Base-by-base conservation (phyloP, 2,888 invertebrate species). In the Spatulosminthurus flaviceps region DNA sequence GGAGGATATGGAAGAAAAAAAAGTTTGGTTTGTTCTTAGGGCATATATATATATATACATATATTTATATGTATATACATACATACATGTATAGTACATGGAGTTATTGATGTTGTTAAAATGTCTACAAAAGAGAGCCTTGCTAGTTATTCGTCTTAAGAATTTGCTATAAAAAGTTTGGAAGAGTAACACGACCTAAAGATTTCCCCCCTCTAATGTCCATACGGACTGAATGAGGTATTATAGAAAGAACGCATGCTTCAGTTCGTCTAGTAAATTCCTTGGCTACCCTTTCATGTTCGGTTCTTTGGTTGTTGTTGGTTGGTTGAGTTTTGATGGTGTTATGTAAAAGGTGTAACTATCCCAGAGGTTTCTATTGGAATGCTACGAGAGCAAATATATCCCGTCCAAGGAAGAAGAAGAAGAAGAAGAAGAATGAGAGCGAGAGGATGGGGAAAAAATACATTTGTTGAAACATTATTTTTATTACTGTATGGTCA, bases 121-220 rank as follows among this genome's bases (percentile, higher is more conserved):
- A 19, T 19, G n/a, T n/a, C 16, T 13, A 16, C 51, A 51, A n/a
- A n/a, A n/a, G n/a, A 1, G 51, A 51, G 64, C 24, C 24, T 11
- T 21, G 64, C 22, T 24, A 26, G 64, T 64, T 64, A 19, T 11
- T 64, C 19, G 24, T 26, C 64, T 64, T 2, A 64, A 64, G 64
- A 64, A 64, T 64, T 64, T 24, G 64, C 64, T 64, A 64, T 64
- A 64, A 64, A 64, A 64, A 64, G 51, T 51, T 51, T 51, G 51
- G 51, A 51, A 51, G 51, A 51, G n/a, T 51, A 51, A 51, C 51
- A n/a, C 51, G 51, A 51, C 51, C 51, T n/a, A 51, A 51, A 51
- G 51, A n/a, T 51, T 51, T 51, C 16, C 9, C 9, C 9, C 16
- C 16, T 51, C 19, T 51, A n/a, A 51, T 51, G 51, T 51, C 51